phyloP scores from a whole-genome alignment of 2,888 invertebrate species.

The Drosophila meridionalis region DNA sequence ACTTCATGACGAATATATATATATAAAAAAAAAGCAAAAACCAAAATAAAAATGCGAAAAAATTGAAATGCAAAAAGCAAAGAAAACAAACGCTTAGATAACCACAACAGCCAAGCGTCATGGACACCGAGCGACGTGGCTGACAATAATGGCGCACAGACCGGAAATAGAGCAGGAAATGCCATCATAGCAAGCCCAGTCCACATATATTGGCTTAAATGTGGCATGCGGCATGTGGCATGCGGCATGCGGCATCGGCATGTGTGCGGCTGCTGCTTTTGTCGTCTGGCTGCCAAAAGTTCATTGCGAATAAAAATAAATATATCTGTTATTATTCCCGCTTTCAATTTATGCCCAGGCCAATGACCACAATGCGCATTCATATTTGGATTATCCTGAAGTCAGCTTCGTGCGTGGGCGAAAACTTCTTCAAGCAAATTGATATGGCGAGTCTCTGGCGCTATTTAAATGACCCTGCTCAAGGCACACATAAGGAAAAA shows the following conservation, averaged over 20 bases:
- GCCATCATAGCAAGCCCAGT: constrained; percentile 3
- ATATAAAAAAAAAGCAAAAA: background rate
- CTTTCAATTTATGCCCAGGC: constrained; percentile 62
- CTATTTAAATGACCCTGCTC: background rate
- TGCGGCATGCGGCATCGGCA: constrained; percentile 46
- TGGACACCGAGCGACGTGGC: constrained; percentile 12
- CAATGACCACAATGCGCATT: constrained; percentile 59
- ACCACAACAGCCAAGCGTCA: constrained; percentile 45
- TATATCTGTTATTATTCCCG: constrained; percentile 56
- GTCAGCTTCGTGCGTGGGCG: background rate
- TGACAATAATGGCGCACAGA: constrained; percentile 60
- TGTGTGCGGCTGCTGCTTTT: constrained; percentile 30
- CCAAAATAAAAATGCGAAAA: constrained; percentile 7
- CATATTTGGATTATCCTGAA: constrained; percentile 31
- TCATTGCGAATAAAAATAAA: constrained; percentile 74
- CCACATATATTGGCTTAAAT: constrained; percentile 61
- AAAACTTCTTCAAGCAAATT: constrained; percentile 30
- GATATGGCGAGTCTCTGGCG: constrained; percentile 9
- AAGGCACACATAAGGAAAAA: background rate
- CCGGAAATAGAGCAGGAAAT: constrained; percentile 70
- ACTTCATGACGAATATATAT: background rate
- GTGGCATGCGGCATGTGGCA: constrained; percentile 48
- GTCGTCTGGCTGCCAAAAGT: constrained; percentile 44
- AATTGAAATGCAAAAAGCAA: constrained; percentile 69
- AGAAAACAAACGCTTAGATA: constrained; percentile 70